Percentiles rank a stretch among this genome's conserved stretches.
These are phyloP conservation scores for Montipora cactus DNA, from an alignment of 64 coral and sea anemone genomes.

Conservation along the genomic window DNA sequence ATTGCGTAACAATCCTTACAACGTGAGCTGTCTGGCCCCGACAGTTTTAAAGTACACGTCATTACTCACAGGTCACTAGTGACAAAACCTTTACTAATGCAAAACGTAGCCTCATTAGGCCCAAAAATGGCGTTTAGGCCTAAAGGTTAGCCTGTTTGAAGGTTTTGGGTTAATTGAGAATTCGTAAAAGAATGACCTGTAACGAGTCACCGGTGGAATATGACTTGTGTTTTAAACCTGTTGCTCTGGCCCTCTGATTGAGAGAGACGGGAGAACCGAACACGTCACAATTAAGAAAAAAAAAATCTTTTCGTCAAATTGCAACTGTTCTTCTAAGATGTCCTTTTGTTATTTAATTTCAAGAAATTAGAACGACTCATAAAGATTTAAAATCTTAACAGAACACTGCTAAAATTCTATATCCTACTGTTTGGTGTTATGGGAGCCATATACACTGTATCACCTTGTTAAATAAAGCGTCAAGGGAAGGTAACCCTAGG, in stretches of 20 bases:
- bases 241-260: background rate
- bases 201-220: background rate
- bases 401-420: background rate
- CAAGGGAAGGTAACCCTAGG: background rate
- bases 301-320: background rate
- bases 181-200: background rate
- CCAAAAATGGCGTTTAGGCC: background rate
- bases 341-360: background rate
- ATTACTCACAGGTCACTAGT: background rate
- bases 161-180: background rate
- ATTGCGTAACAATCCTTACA: background rate
- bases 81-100: background rate
- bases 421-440: background rate
- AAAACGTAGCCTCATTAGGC: background rate
- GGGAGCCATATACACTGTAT: background rate
- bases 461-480: background rate
- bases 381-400: background rate
- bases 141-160: background rate
- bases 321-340: background rate
- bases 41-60: background rate
- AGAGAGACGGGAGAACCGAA: background rate
- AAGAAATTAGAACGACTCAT: background rate
- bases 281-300: background rate
- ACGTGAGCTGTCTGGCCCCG: background rate
- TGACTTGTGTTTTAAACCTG: background rate